Percentiles rank a stretch among this genome's conserved stretches.
Evolutionary conservation across 2,888 invertebrate genomes (phyloP).

Genomic region (Lycaena phlaeas): DNA sequence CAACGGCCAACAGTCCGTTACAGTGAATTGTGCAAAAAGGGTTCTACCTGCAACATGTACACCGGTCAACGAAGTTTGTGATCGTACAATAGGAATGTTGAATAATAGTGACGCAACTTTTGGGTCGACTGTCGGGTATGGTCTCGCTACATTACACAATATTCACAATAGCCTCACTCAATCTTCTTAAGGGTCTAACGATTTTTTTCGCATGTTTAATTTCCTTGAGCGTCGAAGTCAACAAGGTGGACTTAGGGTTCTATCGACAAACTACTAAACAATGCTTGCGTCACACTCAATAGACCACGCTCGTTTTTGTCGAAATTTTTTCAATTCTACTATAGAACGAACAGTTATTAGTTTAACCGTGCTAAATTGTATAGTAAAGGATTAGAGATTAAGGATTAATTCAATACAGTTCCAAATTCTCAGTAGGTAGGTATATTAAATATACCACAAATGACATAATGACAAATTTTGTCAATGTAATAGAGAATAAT

Average conservation of each 20-base stretch:
- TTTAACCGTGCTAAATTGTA: constrained; percentile 38
- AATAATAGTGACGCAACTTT: constrained; percentile 31
- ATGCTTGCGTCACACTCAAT: constrained; percentile 71
- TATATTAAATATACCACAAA: too few species aligned
- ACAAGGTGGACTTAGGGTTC: constrained; percentile 63
- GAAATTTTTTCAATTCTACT: constrained; percentile 29
- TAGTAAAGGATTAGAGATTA: constrained; percentile 36
- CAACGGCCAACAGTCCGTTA: constrained; percentile 37
- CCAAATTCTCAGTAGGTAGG: background rate
- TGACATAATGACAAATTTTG: too few species aligned
- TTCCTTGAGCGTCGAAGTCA: constrained; percentile 60
- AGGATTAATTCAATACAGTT: constrained; percentile 24
- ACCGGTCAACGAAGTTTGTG: constrained; percentile 15
- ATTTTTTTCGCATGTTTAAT: constrained; percentile 53
- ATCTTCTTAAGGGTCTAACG: constrained; percentile 60
- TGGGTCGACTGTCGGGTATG: constrained; percentile 38
- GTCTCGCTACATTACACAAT: constrained; percentile 69
- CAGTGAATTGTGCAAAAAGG: constrained; percentile 70
- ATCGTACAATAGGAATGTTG: background rate
- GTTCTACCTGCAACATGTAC: constrained; percentile 56
- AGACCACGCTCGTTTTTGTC: constrained; percentile 51
- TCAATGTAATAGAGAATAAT: background rate
- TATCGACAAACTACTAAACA: constrained; percentile 65
- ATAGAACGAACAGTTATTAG: constrained; percentile 34
- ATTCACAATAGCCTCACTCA: constrained; percentile 59